Conservation (phyloP, 2,888 invertebrate genomes). For the Melipona bicolor region DNA sequence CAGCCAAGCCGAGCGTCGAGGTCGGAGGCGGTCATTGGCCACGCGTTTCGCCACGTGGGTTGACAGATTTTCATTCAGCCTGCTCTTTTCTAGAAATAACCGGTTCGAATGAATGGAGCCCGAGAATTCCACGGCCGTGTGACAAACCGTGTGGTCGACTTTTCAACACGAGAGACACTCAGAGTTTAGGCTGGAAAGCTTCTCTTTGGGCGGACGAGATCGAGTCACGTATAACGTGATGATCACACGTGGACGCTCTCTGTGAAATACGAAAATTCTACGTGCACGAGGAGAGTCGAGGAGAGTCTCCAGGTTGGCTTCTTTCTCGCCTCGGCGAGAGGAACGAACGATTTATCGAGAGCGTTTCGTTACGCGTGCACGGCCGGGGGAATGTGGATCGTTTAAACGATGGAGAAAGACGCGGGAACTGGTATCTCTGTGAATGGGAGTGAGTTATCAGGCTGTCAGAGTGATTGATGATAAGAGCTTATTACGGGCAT, state of each 20-base stretch:
- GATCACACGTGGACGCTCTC: too few relatives aligned
- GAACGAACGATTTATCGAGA: not conserved
- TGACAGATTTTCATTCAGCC: conserved; percentile 65
- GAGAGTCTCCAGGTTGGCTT: too few relatives aligned
- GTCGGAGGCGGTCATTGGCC: conserved; percentile 68
- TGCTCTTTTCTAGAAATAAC: conserved; percentile 54
- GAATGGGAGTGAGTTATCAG: conserved; percentile 36
- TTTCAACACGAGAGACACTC: not conserved
- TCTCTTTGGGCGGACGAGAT: not conserved
- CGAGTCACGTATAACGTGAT: not conserved
- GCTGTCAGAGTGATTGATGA: conserved; percentile 25
- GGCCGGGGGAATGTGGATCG: not conserved
- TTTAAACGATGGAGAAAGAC: conserved; percentile 3
- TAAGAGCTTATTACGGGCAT: conserved; percentile 25
- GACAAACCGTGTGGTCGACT: not conserved
- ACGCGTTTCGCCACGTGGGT: conserved; percentile 68
- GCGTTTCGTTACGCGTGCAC: not conserved
- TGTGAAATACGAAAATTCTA: not conserved
- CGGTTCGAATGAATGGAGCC: conserved; percentile 36
- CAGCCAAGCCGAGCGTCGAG: conserved; percentile 63
- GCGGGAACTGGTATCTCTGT: not conserved
- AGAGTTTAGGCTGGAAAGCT: not conserved
- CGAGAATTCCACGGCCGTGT: conserved; percentile 11
- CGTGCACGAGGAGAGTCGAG: too few relatives aligned
- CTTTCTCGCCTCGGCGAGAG: too few relatives aligned